These are phyloP conservation scores for Sceloporus tristichus DNA, from an alignment of 2,113 vertebrate species.

Conservation along the genomic window DNA sequence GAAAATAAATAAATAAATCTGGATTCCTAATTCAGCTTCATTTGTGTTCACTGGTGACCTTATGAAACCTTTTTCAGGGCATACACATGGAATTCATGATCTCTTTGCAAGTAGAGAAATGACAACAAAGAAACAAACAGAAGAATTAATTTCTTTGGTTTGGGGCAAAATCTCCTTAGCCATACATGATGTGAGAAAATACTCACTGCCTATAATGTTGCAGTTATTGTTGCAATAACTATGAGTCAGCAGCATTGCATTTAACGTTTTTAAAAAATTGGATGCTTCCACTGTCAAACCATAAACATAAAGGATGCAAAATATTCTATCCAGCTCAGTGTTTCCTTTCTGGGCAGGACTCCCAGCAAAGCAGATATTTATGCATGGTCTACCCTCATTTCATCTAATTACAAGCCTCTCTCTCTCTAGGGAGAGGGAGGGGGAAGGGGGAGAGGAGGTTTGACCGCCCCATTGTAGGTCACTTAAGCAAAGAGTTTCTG, in stretches of 20 bases:
- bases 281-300: constrained; percentile 37
- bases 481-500: constrained; percentile 64
- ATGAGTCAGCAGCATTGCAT: constrained; percentile 34
- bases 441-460: constrained; percentile 71
- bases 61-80: constrained; percentile 51
- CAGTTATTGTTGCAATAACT: too few species aligned
- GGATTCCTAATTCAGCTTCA: constrained; percentile 31
- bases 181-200: constrained; percentile 25
- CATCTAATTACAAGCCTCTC: constrained; percentile 79
- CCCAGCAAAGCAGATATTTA: constrained; percentile 81
- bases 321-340: constrained; percentile 65
- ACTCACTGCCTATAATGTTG: constrained; percentile 43
- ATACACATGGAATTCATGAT: constrained; percentile 38
- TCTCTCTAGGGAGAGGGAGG: constrained; percentile 54
- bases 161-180: constrained; percentile 38
- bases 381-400: constrained; percentile 81
- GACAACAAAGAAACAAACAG: constrained; percentile 31
- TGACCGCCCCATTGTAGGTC: constrained; percentile 78
- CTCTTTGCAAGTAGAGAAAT: constrained; percentile 29
- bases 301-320: constrained; percentile 60
- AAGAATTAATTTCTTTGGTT: constrained; percentile 46
- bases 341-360: constrained; percentile 78
- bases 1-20: background rate
- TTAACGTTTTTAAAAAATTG: constrained; percentile 37
- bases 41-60: constrained; percentile 40